Conservation (phyloP, 2,797 vertebrate genomes). For the Varecia variegata region DNA sequence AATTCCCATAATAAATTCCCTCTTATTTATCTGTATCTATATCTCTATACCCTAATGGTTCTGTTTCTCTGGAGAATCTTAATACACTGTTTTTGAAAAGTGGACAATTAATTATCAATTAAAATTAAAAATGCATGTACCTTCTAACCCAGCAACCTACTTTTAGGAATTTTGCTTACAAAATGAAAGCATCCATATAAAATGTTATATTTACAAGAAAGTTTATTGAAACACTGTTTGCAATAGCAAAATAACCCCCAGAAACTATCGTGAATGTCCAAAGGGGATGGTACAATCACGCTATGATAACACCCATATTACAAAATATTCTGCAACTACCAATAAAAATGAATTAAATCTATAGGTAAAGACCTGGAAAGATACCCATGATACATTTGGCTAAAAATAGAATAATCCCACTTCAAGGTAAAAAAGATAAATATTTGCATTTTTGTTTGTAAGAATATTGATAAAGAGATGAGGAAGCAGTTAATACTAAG, state of each 20-base stretch:
- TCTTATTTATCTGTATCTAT: not conserved
- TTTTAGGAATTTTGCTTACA: conserved; percentile 32
- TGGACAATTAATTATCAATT: not conserved
- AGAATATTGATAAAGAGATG: conserved; percentile 30
- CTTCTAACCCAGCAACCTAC: not conserved
- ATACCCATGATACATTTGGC: not conserved
- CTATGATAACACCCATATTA: not conserved
- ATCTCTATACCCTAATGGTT: not conserved
- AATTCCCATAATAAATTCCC: not conserved
- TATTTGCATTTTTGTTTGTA: conserved; percentile 1
- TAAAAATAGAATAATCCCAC: not conserved
- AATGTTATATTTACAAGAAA: not conserved
- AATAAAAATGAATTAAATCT: conserved; percentile 25
- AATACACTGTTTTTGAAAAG: not conserved
- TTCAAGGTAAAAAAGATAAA: not conserved
- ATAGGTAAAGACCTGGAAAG: not conserved
- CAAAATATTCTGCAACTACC: not conserved
- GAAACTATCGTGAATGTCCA: not conserved
- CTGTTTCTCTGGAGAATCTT: not conserved
- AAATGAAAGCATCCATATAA: conserved; percentile 19
- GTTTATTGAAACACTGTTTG: conserved; percentile 17
- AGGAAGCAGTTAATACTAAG: not conserved
- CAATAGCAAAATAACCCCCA: conserved; percentile 40
- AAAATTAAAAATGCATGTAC: conserved; percentile 3
- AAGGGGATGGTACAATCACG: not conserved